Evolutionary conservation across 2,888 invertebrate species (phyloP).

Genomic region (Anodontia alba): DNA sequence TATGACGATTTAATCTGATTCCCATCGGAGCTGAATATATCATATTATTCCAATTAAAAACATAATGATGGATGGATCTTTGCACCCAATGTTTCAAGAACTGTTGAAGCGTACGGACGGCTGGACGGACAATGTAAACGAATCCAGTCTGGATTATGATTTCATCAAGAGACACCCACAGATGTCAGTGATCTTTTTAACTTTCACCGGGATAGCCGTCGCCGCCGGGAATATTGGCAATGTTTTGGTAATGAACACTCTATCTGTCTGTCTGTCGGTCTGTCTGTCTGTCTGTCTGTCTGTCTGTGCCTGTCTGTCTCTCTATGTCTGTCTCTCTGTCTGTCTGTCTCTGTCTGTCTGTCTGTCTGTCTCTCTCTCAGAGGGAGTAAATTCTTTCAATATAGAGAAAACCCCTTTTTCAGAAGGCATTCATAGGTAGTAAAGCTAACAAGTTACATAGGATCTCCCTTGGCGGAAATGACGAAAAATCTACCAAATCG

Average conservation of each 20-base stretch:
- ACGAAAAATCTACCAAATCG: too few relatives aligned
- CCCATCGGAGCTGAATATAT: too few relatives aligned
- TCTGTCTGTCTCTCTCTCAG: constrained; percentile 17
- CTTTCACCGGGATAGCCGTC: constrained; percentile 35
- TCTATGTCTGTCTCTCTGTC: constrained; percentile 18
- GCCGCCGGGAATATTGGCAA: constrained; percentile 52
- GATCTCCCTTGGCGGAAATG: too few relatives aligned
- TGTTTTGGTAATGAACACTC: constrained; percentile 39
- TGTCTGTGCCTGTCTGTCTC: too few relatives aligned
- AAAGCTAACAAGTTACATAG: too few relatives aligned
- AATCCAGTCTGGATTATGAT: constrained; percentile 52
- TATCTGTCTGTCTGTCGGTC: too few relatives aligned
- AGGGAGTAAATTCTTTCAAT: too few relatives aligned
- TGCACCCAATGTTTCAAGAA: constrained; percentile 41
- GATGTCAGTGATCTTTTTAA: constrained; percentile 45
- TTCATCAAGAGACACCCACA: constrained; percentile 51
- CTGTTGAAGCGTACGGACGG: constrained; percentile 50
- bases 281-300: too few relatives aligned
- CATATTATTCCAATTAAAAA: too few relatives aligned
- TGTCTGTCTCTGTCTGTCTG: constrained; percentile 12
- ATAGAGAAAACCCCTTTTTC: too few relatives aligned
- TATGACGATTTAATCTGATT: too few relatives aligned
- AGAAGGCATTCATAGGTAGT: too few relatives aligned
- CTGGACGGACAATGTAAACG: constrained; percentile 46
- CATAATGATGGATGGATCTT: neutral